Evolutionary conservation across 1,140 invertebrate genomes (phyloP).

Genomic region (Reticulitermes speratus): DNA sequence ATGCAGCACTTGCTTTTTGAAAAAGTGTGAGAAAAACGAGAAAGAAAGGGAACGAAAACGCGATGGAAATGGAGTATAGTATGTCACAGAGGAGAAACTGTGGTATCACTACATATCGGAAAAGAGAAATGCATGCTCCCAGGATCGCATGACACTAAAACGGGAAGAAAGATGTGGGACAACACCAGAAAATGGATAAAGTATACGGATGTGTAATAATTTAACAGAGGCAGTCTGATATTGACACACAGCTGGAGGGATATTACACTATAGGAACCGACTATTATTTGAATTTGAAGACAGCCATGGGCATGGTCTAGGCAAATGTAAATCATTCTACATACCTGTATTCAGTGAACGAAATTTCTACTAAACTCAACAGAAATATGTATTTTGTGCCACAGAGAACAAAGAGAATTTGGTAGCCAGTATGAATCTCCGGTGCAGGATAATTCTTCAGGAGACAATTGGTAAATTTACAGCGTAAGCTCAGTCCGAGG

Average conservation of each 20-base stretch:
- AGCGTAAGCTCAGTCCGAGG: too few relatives aligned
- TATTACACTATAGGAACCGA: background rate
- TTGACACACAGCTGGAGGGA: background rate
- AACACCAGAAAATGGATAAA: background rate
- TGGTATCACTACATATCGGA: background rate
- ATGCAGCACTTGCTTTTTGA: background rate
- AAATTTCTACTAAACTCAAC: too few relatives aligned
- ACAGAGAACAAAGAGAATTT: too few relatives aligned
- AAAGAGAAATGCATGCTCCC: background rate
- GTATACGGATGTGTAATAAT: background rate
- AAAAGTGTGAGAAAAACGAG: background rate
- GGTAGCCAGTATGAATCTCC: too few relatives aligned
- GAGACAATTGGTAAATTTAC: too few relatives aligned
- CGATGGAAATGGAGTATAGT: background rate
- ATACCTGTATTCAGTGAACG: too few relatives aligned
- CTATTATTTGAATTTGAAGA: background rate
- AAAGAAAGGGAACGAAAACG: background rate
- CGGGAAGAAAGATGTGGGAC: background rate
- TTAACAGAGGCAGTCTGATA: background rate
- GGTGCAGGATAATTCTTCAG: too few relatives aligned
- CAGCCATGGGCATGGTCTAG: background rate
- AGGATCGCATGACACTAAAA: background rate
- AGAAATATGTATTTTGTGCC: too few relatives aligned
- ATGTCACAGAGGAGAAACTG: background rate
- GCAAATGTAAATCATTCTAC: too few relatives aligned